Evolutionary conservation across 2,113 vertebrate genomes (phyloP).

Genomic region (Pleuronectes platessa): DNA sequence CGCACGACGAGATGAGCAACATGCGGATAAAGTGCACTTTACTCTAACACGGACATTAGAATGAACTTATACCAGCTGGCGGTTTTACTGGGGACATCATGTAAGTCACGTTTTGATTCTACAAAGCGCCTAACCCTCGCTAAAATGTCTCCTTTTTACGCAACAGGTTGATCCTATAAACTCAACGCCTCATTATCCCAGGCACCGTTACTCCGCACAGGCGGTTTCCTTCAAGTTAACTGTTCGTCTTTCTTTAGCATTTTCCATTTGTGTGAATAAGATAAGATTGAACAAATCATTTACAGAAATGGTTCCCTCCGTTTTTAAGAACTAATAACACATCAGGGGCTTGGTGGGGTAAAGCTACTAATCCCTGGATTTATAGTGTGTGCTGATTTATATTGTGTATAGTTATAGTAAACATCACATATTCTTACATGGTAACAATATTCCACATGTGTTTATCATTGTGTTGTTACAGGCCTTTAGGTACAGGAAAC

Average conservation of each 20-base stretch:
- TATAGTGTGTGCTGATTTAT: neutral
- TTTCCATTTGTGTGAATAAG: neutral
- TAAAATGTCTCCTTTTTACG: neutral
- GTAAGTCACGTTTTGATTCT: conserved; percentile 58
- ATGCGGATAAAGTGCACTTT: conserved; percentile 43
- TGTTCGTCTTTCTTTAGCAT: neutral
- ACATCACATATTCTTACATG: neutral
- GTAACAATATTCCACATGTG: neutral
- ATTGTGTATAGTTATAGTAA: neutral
- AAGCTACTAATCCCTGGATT: neutral
- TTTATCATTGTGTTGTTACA: neutral
- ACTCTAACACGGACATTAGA: conserved; percentile 46
- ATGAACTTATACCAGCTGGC: conserved; percentile 73
- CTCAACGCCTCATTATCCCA: neutral
- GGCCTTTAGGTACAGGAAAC: neutral
- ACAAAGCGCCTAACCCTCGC: neutral
- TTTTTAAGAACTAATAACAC: neutral
- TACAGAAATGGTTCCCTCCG: neutral
- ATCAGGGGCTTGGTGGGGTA: neutral
- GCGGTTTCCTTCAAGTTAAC: neutral
- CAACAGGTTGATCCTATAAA: conserved; percentile 75
- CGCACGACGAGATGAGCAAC: conserved; percentile 45
- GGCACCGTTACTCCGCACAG: neutral
- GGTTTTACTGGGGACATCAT: conserved; percentile 62
- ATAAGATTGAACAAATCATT: neutral